Base-by-base conservation (phyloP, 2,113 vertebrate genomes). In the Hippoglossus stenolepis region DNA sequence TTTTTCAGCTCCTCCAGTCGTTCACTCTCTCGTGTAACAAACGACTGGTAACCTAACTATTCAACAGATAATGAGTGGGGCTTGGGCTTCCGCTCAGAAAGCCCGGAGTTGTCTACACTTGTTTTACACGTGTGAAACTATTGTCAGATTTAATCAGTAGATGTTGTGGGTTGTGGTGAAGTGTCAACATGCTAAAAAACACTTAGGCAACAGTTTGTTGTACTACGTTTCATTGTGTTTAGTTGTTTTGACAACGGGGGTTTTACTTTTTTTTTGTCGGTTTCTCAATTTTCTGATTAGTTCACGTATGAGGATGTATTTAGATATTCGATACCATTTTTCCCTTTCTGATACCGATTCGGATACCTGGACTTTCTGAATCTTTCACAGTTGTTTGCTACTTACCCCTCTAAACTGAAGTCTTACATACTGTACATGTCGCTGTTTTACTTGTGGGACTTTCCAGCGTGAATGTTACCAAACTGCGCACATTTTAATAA, bases 51-150 rank as follows among this genome's bases (percentile, higher is more conserved):
- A 90, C 87, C n/a, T 23, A 35, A 75, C 85, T 58, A 84, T 92
- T 91, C 88, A 91, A 66, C 75, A 77, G 70, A 76, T 90, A 89
- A 91, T 91, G 88, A 87, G 89, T 85, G 74, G 85, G 82, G 73
- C 65, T 65, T 65, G 56, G 17, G 75, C 77, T 81, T 66, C 58
- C 54, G 7, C 70, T 81, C 60, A 61, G 71, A 73, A 53, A 65
- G 61, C 13, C 56, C 12, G 3, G 3, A n/a, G 72, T 75, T 76
- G 86, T 82, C 58, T 10, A 62, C 58, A 56, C 51, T 65, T 3
- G 31, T 80, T 80, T 62, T 65, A 82, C 71, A 73, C 60, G 59
- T 24, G 60, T 62, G 47, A 61, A 54, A 23, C 43, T 56, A 49
- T 73, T 76, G 68, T 70, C 70, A 64, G 11, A 60, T 85, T 35